These are phyloP conservation scores for Zelostemma sp. DNA, from an alignment of 1,140 invertebrate genomes.

Conservation along the genomic window DNA sequence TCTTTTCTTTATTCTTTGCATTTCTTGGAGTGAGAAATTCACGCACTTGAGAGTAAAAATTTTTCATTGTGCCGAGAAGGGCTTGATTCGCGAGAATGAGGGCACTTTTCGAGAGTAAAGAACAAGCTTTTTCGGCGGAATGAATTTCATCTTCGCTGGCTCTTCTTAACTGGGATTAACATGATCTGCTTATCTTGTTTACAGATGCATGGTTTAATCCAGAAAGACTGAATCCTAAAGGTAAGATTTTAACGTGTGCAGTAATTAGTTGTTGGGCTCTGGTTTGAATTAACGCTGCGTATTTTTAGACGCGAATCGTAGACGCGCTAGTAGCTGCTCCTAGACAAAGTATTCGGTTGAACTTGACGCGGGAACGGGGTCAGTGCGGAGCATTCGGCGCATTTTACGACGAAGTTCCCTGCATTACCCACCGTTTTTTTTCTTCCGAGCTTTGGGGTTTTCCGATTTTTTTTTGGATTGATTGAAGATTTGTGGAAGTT, in stretches of 20 bases:
- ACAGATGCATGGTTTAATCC: conserved; percentile 93
- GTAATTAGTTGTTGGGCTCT: conserved; percentile 4
- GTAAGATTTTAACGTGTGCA: conserved; percentile 72
- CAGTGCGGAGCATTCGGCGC: too few relatives aligned
- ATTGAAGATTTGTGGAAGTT: too few relatives aligned
- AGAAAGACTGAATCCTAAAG: conserved; percentile 87
- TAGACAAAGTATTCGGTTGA: neutral
- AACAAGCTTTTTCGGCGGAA: neutral
- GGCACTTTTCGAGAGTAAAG: too few relatives aligned
- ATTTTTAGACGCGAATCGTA: neutral
- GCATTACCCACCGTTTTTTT: too few relatives aligned
- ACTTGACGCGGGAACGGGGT: neutral
- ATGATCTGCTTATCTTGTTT: conserved; percentile 72
- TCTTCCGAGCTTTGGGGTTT: too few relatives aligned
- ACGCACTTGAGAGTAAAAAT: too few relatives aligned
- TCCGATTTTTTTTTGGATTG: too few relatives aligned
- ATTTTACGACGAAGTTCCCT: too few relatives aligned
- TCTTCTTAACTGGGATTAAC: conserved; percentile 8
- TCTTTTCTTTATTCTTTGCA: too few relatives aligned
- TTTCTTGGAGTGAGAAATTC: too few relatives aligned
- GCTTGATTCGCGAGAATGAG: too few relatives aligned
- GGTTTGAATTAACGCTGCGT: conserved; percentile 5
- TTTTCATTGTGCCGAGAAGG: too few relatives aligned
- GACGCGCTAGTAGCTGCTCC: neutral
- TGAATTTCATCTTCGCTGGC: neutral